Conservation (phyloP, 2,113 vertebrate genomes). For the Nothocercus julius region DNA sequence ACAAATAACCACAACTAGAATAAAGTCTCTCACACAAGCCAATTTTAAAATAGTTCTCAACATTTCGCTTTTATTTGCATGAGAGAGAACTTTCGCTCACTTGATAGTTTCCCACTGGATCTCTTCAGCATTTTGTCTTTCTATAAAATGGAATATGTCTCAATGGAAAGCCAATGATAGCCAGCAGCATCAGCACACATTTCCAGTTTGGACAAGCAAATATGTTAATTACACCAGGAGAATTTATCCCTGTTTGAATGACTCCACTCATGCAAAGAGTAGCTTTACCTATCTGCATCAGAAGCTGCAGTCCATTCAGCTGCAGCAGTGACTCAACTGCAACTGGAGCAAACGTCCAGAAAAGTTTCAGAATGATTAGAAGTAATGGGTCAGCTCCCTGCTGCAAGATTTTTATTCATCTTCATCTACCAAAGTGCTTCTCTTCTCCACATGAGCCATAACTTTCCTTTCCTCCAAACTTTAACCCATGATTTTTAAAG, state of each 20-base stretch:
- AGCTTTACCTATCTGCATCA: background rate
- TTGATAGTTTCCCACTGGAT: background rate
- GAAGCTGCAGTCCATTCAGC: background rate
- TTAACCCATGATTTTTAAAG: background rate
- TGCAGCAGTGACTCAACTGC: background rate
- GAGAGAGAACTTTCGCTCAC: background rate
- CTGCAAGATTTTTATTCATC: constrained; percentile 3
- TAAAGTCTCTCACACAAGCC: background rate
- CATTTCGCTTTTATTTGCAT: background rate
- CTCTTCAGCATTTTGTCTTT: background rate
- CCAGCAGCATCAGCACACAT: background rate
- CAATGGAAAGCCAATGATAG: background rate
- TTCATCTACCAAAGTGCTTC: constrained; percentile 3
- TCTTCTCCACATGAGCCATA: constrained; percentile 31
- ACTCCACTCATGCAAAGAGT: background rate
- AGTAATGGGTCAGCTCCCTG: constrained; percentile 12
- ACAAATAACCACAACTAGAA: constrained; percentile 2
- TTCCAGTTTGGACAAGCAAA: background rate
- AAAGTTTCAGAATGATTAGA: background rate
- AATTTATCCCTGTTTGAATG: background rate
- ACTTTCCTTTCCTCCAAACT: constrained; percentile 11
- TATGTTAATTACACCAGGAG: background rate
- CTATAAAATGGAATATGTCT: background rate
- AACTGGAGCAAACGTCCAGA: background rate
- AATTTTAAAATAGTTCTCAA: background rate